These are phyloP conservation scores for Galleria mellonella DNA, from an alignment of 1,140 invertebrate genomes.

Conservation along the genomic window DNA sequence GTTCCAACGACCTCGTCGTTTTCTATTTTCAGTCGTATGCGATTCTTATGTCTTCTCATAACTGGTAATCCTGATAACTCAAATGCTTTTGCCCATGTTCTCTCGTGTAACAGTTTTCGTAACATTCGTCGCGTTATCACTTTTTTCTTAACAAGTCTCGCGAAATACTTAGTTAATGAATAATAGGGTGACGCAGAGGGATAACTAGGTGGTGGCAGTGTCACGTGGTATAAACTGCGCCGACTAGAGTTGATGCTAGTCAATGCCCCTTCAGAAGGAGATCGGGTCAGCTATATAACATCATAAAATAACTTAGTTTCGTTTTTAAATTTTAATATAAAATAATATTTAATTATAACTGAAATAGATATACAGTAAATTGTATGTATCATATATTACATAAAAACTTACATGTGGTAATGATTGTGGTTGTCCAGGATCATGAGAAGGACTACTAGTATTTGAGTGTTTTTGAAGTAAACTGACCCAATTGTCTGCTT, in stretches of 20 bases:
- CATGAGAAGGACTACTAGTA: constrained; percentile 52
- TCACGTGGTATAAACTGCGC: constrained; percentile 72
- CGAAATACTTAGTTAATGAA: constrained; percentile 83
- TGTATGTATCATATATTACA: neutral
- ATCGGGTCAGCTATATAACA: constrained; percentile 64
- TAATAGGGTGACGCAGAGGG: constrained; percentile 81
- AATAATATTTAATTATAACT: constrained; percentile 7
- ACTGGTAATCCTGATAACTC: constrained; percentile 70
- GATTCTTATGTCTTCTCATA: constrained; percentile 75
- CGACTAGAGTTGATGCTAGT: constrained; percentile 70
- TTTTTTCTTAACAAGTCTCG: constrained; percentile 81
- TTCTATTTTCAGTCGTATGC: constrained; percentile 70
- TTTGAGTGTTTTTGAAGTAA: constrained; percentile 81
- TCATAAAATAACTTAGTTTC: constrained; percentile 28
- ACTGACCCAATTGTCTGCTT: constrained; percentile 92
- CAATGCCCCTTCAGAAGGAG: constrained; percentile 68
- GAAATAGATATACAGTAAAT: constrained; percentile 6
- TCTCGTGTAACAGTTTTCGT: constrained; percentile 79
- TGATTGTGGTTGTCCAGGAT: constrained; percentile 63
- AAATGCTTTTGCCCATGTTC: constrained; percentile 66
- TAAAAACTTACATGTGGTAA: constrained; percentile 64
- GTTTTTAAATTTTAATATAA: constrained; percentile 20
- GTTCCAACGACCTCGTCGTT: constrained; percentile 71
- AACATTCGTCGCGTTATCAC: constrained; percentile 81
- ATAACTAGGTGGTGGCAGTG: constrained; percentile 77